phyloP scores from a whole-genome alignment of 2,888 invertebrate species.

The Meiosimyza platycephala region DNA sequence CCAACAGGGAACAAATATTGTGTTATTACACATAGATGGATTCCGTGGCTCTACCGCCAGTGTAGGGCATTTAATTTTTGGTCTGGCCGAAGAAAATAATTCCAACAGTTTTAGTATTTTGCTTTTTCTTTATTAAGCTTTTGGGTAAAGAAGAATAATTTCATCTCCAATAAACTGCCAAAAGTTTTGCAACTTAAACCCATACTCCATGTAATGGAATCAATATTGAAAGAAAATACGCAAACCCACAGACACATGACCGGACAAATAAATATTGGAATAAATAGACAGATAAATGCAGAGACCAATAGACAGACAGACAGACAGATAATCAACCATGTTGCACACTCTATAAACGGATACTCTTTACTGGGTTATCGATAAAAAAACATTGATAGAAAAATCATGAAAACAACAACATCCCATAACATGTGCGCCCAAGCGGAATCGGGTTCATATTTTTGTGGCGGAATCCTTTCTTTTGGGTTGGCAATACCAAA shows the following conservation, averaged over 20 bases:
- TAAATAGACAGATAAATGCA: slow-evolving; percentile 25
- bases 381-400: not conserved
- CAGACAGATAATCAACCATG: not conserved
- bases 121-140: too few relatives aligned
- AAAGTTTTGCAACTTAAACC: slow-evolving; percentile 42
- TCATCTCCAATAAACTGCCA: slow-evolving; percentile 40
- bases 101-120: too few relatives aligned
- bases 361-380: slow-evolving; percentile 7
- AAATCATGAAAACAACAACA: slow-evolving; percentile 6
- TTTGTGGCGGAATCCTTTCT: slow-evolving; percentile 1
- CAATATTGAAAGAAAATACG: slow-evolving; percentile 40
- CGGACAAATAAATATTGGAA: not conserved
- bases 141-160: not conserved
- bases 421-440: slow-evolving; percentile 19
- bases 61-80: too few relatives aligned
- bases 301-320: not conserved
- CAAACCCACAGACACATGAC: not conserved
- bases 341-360: slow-evolving; percentile 32
- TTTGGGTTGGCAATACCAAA: slow-evolving; percentile 19
- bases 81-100: too few relatives aligned
- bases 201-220: slow-evolving; percentile 54
- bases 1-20: too few relatives aligned
- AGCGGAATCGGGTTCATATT: slow-evolving; percentile 22
- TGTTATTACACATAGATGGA: too few relatives aligned
- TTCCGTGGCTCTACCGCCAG: too few relatives aligned